phyloP scores from a whole-genome alignment of 2,797 vertebrate genomes.

The Galagoides demidoff region DNA sequence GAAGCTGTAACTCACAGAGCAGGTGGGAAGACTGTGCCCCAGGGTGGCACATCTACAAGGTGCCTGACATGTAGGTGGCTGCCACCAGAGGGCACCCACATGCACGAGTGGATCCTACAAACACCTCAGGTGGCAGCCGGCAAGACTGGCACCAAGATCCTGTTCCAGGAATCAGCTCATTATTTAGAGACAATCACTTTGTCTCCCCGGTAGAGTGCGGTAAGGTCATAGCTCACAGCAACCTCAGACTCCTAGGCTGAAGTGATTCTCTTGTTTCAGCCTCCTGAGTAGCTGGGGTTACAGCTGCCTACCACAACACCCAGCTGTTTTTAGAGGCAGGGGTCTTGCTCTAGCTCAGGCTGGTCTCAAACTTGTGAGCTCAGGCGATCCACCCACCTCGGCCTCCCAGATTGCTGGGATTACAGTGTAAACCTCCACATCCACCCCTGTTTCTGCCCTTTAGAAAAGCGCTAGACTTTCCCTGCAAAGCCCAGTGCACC shows the following conservation, averaged over 20 bases:
- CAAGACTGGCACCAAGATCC: neutral
- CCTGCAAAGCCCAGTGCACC: neutral
- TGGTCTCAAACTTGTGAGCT: no score
- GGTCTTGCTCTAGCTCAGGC: no score
- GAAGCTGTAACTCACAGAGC: neutral
- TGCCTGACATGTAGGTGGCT: neutral
- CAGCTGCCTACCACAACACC: no score
- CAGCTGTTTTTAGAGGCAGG: no score
- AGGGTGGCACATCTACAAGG: neutral
- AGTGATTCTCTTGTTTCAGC: no score
- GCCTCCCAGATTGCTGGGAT: no score
- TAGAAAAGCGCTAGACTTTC: neutral
- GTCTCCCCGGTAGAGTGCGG: no score
- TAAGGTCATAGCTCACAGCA: no score
- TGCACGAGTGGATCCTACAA: neutral
- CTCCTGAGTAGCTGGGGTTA: no score
- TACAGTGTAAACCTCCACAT: no score
- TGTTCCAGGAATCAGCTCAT: neutral
- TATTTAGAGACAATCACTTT: neutral
- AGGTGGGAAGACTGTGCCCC: accelerated
- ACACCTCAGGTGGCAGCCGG: neutral
- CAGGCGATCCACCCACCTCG: no score
- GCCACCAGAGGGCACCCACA: neutral
- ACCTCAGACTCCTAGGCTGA: no score
- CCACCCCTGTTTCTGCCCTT: neutral